A percentile compares a stretch with the other conserved stretches of the same genome.
Evolutionary conservation across 1,140 invertebrate genomes (phyloP).

Genomic region (Drosophila eugracilis): DNA sequence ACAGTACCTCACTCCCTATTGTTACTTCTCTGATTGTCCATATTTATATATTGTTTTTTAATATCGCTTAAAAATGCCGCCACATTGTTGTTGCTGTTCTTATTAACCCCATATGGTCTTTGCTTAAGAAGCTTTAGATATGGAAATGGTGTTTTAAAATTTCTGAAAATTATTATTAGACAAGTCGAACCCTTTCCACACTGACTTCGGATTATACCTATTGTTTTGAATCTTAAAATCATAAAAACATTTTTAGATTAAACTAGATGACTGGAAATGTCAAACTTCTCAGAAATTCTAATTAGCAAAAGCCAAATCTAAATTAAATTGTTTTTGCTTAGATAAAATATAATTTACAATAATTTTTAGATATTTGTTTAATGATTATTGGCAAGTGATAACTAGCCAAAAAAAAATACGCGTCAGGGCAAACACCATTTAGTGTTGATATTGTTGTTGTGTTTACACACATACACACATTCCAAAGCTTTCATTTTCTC

Average conservation of each 20-base stretch:
- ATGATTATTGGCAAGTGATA: too few relatives aligned
- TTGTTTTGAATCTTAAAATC: too few relatives aligned
- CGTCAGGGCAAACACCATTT: conserved; percentile 13
- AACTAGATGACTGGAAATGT: too few relatives aligned
- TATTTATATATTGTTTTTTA: conserved; percentile 26
- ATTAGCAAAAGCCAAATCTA: background rate
- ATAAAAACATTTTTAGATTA: too few relatives aligned
- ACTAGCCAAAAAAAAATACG: background rate
- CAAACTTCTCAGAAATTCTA: background rate
- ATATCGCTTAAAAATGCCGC: conserved; percentile 42
- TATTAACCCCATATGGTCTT: conserved; percentile 38
- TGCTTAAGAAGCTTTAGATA: background rate
- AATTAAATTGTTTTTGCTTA: too few relatives aligned
- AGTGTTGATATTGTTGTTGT: conserved; percentile 32
- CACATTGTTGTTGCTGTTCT: conserved; percentile 35
- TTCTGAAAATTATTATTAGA: too few relatives aligned
- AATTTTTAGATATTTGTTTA: too few relatives aligned
- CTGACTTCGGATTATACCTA: too few relatives aligned
- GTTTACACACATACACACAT: conserved; percentile 26
- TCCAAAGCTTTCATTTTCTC: conserved; percentile 40
- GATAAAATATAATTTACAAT: too few relatives aligned
- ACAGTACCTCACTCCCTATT: conserved; percentile 36
- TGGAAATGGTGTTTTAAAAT: too few relatives aligned
- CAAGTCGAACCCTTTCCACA: too few relatives aligned
- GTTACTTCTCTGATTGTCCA: conserved; percentile 48